Evolutionary conservation across 2,113 vertebrate genomes (phyloP), one percentile per base, ranked within the genome.

Genomic region (Vimba vimba): DNA sequence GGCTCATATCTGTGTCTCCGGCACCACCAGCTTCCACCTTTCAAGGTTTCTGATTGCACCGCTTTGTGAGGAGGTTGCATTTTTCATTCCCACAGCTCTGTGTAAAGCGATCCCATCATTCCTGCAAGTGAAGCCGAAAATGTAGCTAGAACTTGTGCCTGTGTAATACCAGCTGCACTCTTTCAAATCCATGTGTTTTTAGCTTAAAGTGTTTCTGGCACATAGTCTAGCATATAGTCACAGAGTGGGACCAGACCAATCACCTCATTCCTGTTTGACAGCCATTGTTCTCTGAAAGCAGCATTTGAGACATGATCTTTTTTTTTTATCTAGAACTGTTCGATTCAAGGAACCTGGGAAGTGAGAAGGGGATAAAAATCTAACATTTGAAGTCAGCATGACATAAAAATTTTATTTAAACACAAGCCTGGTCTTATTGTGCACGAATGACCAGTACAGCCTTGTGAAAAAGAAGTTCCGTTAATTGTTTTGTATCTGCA

Each of bases 41-140:
- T 93, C 89, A 85, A 77, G 93, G 93, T 91, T 91, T 94, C 91
- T 86, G 90, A 88, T 92, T 92, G 89, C 92, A 90, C 21, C 15
- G 82, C 73, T 91, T 92, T 92, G 87, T 93, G 93, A 86, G 68
- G 86, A 90, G 88, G 39, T 88, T 89, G 92, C 92, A 90, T 87
- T 91, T 92, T 93, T 87, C 87, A 77, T 87, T 86, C 89, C 91
- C 89, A 87, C 84, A 77, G 91, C 91, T 92, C 90, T 80, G 39
- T 90, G 93, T 93, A 93, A 94, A 93, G 88, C 55, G 89, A 94
- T 91, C 92, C 89, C 81, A 52, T 83, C 83, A 59, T 79, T 86
- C 84, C 77, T 62, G n/a, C 25, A 21, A 90, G 88, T 90, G 88
- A 71, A 83, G 86, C 85, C 91, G 87, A 89, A 90, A 90, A 68